Base-by-base conservation (phyloP, 2,888 invertebrate species). In the Eubasilissa splendida region DNA sequence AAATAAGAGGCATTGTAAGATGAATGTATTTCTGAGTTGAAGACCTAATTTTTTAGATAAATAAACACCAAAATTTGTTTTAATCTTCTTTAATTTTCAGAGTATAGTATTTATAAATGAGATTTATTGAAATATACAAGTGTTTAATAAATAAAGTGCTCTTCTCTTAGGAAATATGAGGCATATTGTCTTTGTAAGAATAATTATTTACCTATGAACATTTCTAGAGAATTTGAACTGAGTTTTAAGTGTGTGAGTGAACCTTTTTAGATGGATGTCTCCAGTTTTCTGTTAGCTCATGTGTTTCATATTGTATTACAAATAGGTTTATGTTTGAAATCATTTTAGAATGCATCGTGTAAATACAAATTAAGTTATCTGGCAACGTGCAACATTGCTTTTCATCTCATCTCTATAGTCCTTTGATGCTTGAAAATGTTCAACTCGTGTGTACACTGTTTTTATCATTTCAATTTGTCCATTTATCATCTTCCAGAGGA, bases 101-200 rank as follows among this genome's bases (percentile, higher is more conserved):
- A 75, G 52, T 70, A 70, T 60, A 60, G 11, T 65, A 12, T 65
- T 65, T 65, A 42, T 65, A 65, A 60, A 65, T 73, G 54, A 75
- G 75, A 68, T 79, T 75, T 68, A 75, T 75, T 75, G 75, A 75
- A 73, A 58, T 73, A 73, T 73, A 73, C 56, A 73, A 73, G 33
- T 79, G 66, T 75, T 75, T 66, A 56, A 79, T 65, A 79, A 80
- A 83, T 80, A 73, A 83, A 83, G 82, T 83, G 82, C 82, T 83
- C 82, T 83, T 83, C 82, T 80, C 70, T 50, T 83, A 83, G 63
- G 73, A 80, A 80, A 59, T 22, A 65, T 79, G 68, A 83, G 80
- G 80, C 80, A 83, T 83, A 83, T 80, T 83, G 83, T 83, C 83
- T 83, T 77, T 63, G 53, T 77, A 68, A 76, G 14, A 53, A 79